Evolutionary conservation across 2,888 invertebrate species (phyloP).

Genomic region (Macaria notata): DNA sequence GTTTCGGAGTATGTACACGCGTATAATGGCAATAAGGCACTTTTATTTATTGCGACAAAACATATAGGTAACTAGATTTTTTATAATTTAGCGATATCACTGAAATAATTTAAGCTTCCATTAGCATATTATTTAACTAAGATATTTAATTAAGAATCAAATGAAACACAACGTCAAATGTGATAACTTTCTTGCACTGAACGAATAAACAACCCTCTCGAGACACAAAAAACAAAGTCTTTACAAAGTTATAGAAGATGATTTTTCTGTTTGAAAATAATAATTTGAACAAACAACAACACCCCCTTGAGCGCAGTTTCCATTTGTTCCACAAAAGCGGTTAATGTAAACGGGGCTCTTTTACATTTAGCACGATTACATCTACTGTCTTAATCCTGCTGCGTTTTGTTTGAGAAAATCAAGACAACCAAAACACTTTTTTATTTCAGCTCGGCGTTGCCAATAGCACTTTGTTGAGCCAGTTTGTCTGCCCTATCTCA

Average conservation of each 20-base stretch:
- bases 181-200: too few relatives aligned
- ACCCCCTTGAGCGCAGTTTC: conserved; percentile 60
- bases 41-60: too few relatives aligned
- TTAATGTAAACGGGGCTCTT: conserved; percentile 67
- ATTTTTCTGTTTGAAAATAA: conserved; percentile 44
- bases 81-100: too few relatives aligned
- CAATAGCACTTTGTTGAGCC: conserved; percentile 17
- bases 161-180: too few relatives aligned
- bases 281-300: conserved; percentile 48
- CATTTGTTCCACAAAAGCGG: conserved; percentile 71
- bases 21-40: too few relatives aligned
- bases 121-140: too few relatives aligned
- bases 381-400: conserved; percentile 48
- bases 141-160: too few relatives aligned
- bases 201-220: too few relatives aligned
- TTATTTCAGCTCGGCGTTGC: conserved; percentile 17
- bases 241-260: conserved; percentile 24
- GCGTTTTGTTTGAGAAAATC: conserved; percentile 46
- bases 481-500: conserved; percentile 16
- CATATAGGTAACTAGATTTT: too few relatives aligned
- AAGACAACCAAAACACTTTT: conserved; percentile 37
- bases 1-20: too few relatives aligned
- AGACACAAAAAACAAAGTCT: conserved; percentile 1
- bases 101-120: too few relatives aligned
- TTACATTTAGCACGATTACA: conserved; percentile 70